Evolutionary conservation across 2,888 invertebrate genomes (phyloP).

Genomic region (Acrobasis suavella): DNA sequence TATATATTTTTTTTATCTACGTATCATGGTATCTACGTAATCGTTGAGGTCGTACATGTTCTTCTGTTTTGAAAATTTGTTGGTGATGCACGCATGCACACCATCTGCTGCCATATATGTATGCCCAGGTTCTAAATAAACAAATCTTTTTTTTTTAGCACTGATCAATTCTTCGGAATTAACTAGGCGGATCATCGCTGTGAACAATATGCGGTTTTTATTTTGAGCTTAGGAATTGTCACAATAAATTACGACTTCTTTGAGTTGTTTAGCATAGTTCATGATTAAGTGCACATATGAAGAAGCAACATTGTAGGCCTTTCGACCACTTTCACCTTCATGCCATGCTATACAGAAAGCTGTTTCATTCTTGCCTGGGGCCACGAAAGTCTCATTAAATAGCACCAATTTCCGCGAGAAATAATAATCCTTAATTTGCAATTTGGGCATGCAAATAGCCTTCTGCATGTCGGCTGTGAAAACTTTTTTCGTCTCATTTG

Average conservation of each 20-base stretch:
- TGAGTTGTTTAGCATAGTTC: conserved; percentile 16
- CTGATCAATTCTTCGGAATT: conserved; percentile 24
- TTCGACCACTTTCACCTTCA: conserved; percentile 27
- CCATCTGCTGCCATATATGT: too few species aligned
- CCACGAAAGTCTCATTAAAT: conserved; percentile 26
- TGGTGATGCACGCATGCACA: conserved; percentile 8
- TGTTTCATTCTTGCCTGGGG: conserved; percentile 25
- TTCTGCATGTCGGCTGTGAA: conserved; percentile 25
- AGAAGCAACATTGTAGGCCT: conserved; percentile 27
- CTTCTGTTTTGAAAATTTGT: conserved; percentile 24
- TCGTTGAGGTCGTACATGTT: conserved; percentile 21
- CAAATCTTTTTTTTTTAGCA: conserved; percentile 15
- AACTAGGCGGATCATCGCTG: conserved; percentile 25
- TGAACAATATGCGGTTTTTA: conserved; percentile 26
- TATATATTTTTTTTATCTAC: too few species aligned
- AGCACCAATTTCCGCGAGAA: conserved; percentile 12
- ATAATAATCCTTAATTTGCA: conserved; percentile 25
- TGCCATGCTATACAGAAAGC: conserved; percentile 26
- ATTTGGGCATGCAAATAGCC: conserved; percentile 26
- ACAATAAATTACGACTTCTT: conserved; percentile 26
- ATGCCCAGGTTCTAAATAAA: not conserved
- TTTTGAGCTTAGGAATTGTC: conserved; percentile 26
- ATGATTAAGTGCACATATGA: conserved; percentile 25
- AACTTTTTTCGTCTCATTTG: conserved; percentile 16
- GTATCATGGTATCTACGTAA: conserved; percentile 4